Base-by-base conservation (phyloP, 2,797 vertebrate genomes). In the Cossypha heuglini region DNA sequence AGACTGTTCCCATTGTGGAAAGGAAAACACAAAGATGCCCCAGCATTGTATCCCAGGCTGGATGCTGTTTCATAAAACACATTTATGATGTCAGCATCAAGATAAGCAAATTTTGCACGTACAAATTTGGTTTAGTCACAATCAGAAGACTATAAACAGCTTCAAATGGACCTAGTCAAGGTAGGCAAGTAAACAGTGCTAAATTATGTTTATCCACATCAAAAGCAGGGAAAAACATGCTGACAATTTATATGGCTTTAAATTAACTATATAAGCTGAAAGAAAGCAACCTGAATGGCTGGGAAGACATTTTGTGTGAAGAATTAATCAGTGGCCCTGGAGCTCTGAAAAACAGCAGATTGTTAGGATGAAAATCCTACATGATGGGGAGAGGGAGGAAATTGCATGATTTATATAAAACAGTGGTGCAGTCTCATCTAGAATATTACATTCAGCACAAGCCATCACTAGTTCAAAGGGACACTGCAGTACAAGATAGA, bases 361-460 rank as follows among this genome's bases (percentile, higher is more conserved):
- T 88, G 57, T 40, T 79, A 42, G 29, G 55, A 90, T 85, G 63
- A 92, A 76, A 96, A 88, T 80, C 52, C 71, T 58, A 19, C 15
- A 9, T 26, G 48, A 91, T 33, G 33, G 52, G 77, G 18, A 76
- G 16, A 88, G 49, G 19, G 45, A 85, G 35, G 69, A 90, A 93
- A 86, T 20, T 26, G 48, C 24, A 31, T 45, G 31, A 78, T 93
- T 88, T 86, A 55, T 79, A 87, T 67, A 73, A 82, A 94, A 79
- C 80, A 83, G 74, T 3, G 2, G 19, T 21, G 10, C 62, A 45
- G 26, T 28, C 55, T 88, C 83, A 90, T 55, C 43, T 73, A 52
- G 62, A 86, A 72, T 84, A 78, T 69, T 81, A 73, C 48, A 67
- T 67, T 72, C 94, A 85, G 71, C n/a, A 82, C 33, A 95, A 92